Conservation (phyloP, 2,888 invertebrate genomes). For the Noctua janthina region DNA sequence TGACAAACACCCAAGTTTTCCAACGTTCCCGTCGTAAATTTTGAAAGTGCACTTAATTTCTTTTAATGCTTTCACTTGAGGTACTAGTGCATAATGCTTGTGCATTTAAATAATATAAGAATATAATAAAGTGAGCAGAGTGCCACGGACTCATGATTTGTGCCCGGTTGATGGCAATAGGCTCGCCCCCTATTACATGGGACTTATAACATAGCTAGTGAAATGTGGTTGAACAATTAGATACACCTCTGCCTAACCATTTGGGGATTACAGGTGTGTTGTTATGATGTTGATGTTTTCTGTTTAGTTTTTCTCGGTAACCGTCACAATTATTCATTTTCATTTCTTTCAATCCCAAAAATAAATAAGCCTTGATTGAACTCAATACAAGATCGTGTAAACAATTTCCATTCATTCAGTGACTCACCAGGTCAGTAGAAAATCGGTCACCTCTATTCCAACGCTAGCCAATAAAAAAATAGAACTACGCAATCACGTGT, state of each 20-base stretch:
- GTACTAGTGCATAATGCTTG: constrained; percentile 16
- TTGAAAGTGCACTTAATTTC: constrained; percentile 56
- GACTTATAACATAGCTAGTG: no score
- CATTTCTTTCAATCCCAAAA: constrained; percentile 3
- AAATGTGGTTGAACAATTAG: no score
- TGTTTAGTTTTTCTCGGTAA: neutral
- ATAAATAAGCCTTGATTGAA: constrained; percentile 32
- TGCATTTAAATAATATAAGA: constrained; percentile 30
- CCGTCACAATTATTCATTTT: neutral
- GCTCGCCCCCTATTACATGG: no score
- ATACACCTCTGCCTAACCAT: no score
- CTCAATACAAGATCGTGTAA: constrained; percentile 16
- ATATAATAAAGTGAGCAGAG: neutral
- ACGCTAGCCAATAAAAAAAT: constrained; percentile 42
- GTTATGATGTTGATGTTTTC: no score
- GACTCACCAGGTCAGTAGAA: constrained; percentile 6
- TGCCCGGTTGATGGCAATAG: no score
- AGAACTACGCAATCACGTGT: constrained; percentile 38
- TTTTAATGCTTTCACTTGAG: constrained; percentile 51
- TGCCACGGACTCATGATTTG: no score
- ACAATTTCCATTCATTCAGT: constrained; percentile 18
- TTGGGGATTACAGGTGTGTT: no score
- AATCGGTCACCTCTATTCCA: constrained; percentile 23
- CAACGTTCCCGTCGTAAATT: constrained; percentile 46
- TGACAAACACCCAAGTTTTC: constrained; percentile 62